phyloP scores from a whole-genome alignment of 2,888 invertebrate genomes.

The Serripes groenlandicus region DNA sequence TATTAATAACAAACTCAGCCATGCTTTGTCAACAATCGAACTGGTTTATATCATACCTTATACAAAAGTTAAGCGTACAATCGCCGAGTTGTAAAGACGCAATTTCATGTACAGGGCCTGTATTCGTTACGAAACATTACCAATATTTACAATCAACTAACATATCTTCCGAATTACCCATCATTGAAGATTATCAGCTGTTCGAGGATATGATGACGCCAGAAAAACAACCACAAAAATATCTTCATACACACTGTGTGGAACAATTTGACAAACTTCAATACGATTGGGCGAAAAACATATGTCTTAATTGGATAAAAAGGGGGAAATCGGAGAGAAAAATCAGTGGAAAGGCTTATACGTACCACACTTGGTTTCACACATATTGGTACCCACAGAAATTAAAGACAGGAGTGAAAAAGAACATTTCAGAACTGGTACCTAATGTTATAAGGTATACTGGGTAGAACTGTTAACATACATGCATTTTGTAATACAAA shows the following conservation, averaged over 20 bases:
- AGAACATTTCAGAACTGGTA: background rate
- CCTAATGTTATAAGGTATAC: background rate
- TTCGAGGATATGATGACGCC: background rate
- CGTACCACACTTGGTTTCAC: slow-evolving; percentile 17
- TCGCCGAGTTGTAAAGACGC: background rate
- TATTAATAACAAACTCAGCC: background rate
- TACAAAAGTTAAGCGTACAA: background rate
- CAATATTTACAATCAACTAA: background rate
- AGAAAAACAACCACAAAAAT: background rate
- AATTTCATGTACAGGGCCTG: background rate
- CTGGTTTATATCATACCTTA: background rate
- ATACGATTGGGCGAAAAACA: background rate
- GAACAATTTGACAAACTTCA: background rate
- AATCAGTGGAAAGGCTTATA: slow-evolving; percentile 1
- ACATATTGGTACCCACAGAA: background rate
- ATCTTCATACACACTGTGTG: background rate
- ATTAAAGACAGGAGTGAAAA: background rate
- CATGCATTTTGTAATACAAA: too few species aligned
- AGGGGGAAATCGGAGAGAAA: background rate
- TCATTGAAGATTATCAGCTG: background rate
- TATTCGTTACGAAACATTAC: background rate
- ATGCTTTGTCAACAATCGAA: background rate
- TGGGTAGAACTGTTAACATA: too few species aligned
- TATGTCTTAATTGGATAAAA: background rate
- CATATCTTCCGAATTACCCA: background rate